These are phyloP conservation scores for Arrhamphus sclerolepis DNA, from an alignment of 2,797 vertebrate genomes.

Conservation along the genomic window DNA sequence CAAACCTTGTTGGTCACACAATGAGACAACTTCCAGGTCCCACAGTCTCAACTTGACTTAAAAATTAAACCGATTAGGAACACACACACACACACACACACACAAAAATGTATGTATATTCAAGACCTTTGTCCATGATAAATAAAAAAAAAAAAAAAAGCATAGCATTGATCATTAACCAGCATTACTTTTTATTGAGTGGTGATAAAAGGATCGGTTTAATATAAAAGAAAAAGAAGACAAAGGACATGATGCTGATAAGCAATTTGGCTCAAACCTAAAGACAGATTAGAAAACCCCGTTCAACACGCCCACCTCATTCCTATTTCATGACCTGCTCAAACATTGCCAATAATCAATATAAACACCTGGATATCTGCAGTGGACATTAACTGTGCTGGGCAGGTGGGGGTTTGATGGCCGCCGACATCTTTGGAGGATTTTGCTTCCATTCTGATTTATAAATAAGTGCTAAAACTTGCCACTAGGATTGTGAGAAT, in stretches of 20 bases:
- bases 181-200: conserved; percentile 30
- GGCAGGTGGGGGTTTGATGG: too few relatives aligned
- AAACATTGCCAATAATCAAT: conserved; percentile 38
- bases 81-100: conserved; percentile 1
- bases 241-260: not conserved
- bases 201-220: conserved; percentile 17
- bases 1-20: conserved; percentile 37
- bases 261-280: not conserved
- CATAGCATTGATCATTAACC: conserved; percentile 87
- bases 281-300: not conserved
- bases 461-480: too few relatives aligned
- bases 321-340: conserved; percentile 36
- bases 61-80: conserved; percentile 12
- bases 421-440: too few relatives aligned
- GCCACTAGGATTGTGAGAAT: too few relatives aligned
- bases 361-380: conserved; percentile 7
- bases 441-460: too few relatives aligned
- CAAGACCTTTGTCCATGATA: conserved; percentile 70
- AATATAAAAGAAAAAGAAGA: not conserved
- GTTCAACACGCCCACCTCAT: conserved; percentile 34
- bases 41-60: conserved; percentile 10
- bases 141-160: conserved; percentile 57
- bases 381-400: conserved; percentile 17
- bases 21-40: conserved; percentile 6
- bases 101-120: conserved; percentile 12